These are phyloP conservation scores for Diachrysia chrysitis DNA, from an alignment of 2,888 invertebrate species.

Conservation along the genomic window DNA sequence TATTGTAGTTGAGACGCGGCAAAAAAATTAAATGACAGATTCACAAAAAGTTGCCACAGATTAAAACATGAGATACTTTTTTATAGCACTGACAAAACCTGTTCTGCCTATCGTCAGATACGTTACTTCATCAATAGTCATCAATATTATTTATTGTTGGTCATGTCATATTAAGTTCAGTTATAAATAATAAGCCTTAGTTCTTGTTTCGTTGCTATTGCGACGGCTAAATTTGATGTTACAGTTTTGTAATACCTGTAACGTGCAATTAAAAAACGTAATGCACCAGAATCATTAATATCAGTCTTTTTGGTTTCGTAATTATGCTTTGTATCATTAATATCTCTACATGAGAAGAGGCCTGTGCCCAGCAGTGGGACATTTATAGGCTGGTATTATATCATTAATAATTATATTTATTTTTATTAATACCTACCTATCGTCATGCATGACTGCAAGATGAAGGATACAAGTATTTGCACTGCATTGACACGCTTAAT, in stretches of 20 bases:
- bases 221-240: neutral
- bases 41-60: slow-evolving; percentile 26
- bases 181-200: slow-evolving; percentile 10
- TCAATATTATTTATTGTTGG: slow-evolving; percentile 30
- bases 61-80: slow-evolving; percentile 26
- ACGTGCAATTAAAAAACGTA: neutral
- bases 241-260: neutral
- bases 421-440: too few relatives aligned
- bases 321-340: neutral
- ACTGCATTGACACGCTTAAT: too few relatives aligned
- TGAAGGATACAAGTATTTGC: too few relatives aligned
- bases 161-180: slow-evolving; percentile 1
- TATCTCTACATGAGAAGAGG: neutral
- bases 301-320: neutral
- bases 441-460: too few relatives aligned
- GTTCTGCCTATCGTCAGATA: slow-evolving; percentile 22
- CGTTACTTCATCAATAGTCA: slow-evolving; percentile 24
- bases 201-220: neutral
- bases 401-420: too few relatives aligned
- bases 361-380: too few relatives aligned
- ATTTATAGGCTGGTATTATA: too few relatives aligned
- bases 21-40: slow-evolving; percentile 6
- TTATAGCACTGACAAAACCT: slow-evolving; percentile 30
- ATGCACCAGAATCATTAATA: slow-evolving; percentile 1
- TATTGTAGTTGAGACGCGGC: neutral